phyloP scores from a whole-genome alignment of 2,113 vertebrate species.

The Alethe castanea region DNA sequence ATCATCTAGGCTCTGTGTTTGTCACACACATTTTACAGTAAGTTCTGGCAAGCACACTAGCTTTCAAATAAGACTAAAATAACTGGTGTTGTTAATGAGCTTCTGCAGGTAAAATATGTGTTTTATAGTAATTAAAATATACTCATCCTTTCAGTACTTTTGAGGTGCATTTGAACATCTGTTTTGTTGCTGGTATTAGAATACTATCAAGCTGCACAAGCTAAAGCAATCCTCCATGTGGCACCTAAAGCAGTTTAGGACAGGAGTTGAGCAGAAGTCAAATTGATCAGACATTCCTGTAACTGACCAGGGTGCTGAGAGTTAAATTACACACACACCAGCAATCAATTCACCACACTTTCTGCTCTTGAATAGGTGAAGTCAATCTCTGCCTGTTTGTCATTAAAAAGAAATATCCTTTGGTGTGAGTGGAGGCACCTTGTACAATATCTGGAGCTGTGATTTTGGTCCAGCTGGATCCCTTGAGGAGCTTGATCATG shows the following conservation, averaged over 20 bases:
- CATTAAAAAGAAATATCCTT: not conserved
- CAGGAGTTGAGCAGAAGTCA: not conserved
- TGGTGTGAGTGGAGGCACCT: not conserved
- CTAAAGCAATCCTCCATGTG: not conserved
- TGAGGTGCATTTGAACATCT: not conserved
- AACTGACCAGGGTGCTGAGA: not conserved
- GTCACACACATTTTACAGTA: not conserved
- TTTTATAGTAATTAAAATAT: not conserved
- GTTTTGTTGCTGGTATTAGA: not conserved
- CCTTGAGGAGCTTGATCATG: not conserved
- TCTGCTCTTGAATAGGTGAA: not conserved
- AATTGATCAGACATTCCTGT: not conserved
- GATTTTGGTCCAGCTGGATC: not conserved
- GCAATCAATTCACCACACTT: not conserved
- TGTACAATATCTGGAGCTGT: not conserved
- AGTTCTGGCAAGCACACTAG: not conserved
- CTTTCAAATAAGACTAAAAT: not conserved
- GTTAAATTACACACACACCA: not conserved
- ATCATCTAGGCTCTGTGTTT: not conserved
- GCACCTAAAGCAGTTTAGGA: not conserved
- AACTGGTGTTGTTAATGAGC: not conserved
- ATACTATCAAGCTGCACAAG: not conserved
- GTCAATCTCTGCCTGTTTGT: not conserved
- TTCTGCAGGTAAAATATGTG: not conserved
- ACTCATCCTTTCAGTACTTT: not conserved